phyloP scores from a whole-genome alignment of 1,140 invertebrate genomes.

The Eurosta solidaginis region DNA sequence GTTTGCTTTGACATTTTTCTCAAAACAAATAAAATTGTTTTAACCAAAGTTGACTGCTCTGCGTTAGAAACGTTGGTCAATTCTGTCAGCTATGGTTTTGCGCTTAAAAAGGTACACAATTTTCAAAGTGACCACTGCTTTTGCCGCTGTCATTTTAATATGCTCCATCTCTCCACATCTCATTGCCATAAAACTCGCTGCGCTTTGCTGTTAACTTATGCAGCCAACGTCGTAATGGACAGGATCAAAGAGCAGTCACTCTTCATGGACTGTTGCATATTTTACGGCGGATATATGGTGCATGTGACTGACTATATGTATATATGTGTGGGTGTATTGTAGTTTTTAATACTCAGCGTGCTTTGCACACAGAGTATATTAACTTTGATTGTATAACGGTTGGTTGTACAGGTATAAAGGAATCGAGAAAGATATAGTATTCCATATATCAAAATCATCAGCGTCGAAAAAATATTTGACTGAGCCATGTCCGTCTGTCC shows the following conservation, averaged over 20 bases:
- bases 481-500: no score
- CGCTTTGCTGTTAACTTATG: background rate
- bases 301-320: background rate
- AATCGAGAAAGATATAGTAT: no score
- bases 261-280: constrained; percentile 11
- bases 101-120: constrained; percentile 20
- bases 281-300: background rate
- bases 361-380: no score
- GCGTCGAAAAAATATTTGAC: no score
- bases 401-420: no score
- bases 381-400: no score
- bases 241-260: constrained; percentile 7
- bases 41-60: background rate
- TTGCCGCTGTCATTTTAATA: constrained; percentile 20
- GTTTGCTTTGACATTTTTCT: background rate
- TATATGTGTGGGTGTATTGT: background rate
- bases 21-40: background rate
- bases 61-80: background rate
- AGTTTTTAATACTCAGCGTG: no score
- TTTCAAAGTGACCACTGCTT: constrained; percentile 23
- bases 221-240: background rate
- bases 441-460: no score
- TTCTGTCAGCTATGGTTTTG: constrained; percentile 3
- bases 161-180: background rate
- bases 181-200: background rate